Evolutionary conservation across 2,888 invertebrate genomes (phyloP), one percentile per base, ranked within the genome.

Genomic region (Papilio protenor): DNA sequence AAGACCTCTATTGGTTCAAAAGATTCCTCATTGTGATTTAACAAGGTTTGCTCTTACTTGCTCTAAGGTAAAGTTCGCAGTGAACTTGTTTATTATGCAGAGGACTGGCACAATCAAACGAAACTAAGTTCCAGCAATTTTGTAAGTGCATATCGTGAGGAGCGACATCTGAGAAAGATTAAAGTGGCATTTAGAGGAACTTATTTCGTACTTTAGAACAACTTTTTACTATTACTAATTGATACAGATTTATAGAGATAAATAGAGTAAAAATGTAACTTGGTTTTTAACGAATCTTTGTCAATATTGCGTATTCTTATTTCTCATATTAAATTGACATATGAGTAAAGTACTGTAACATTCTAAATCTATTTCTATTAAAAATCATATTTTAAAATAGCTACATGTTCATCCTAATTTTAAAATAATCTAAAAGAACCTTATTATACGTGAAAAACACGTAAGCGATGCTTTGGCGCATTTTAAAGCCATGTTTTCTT

Each of bases 1-100:
- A 91, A 88, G 88, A 89, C 88, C 88, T 86, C 86, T 87, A 87
- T 89, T 89, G 88, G 86, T 88, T 89, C 84, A 86, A 87, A 88
- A 89, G 88, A 86, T 86, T 85, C 87, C 89, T 87, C 87, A 88
- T 89, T 89, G 87, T 84, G 86, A 90, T 90, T 90, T 88, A 88
- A 89, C 86, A 85, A 88, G 90, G 89, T 87, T 87, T 86, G 88
- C 87, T 87, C 87, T 59, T 61, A 61, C 27, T 23, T 11, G 21
- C 87, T 85, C 61, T 74, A 79, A 79, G 73, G 84, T 83, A 83
- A 86, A 87, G 83, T 84, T 85, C 82, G 82, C 81, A 81, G 27
- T 47, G 66, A 75, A 73, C 72, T 77, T 74, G 73, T 78, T 74
- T 76, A 82, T 80, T 77, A 77, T 73, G 69, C 66, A 18, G 69